A percentile compares a stretch with the other conserved stretches of the same genome.
These are phyloP conservation scores for Psilopogon haemacephalus DNA, from an alignment of 2,113 vertebrate genomes.

Conservation along the genomic window DNA sequence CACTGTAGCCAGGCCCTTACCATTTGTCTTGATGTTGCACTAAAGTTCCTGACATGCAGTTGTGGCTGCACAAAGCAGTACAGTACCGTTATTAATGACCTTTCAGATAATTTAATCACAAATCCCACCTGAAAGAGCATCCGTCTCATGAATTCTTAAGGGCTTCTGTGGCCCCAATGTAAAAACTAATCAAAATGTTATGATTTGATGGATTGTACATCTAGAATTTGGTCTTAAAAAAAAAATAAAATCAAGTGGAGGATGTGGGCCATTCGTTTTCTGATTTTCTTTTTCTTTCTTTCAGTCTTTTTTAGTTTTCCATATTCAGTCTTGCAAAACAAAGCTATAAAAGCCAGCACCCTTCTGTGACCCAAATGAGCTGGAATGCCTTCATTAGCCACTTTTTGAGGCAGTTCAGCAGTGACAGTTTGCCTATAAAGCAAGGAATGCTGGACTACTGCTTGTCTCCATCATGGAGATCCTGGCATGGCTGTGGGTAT, in stretches of 20 bases:
- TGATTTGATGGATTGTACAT: not conserved
- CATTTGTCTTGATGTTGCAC: not conserved
- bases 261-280: not conserved
- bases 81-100: not conserved
- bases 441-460: not conserved
- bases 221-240: not conserved
- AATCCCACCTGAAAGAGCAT: not conserved
- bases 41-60: not conserved
- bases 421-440: conserved; percentile 1
- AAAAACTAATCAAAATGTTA: not conserved
- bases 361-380: not conserved
- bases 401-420: not conserved
- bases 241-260: not conserved
- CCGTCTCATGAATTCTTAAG: not conserved
- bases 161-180: not conserved
- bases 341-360: not conserved
- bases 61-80: not conserved
- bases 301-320: not conserved
- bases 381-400: not conserved
- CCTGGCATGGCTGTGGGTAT: not conserved
- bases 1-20: not conserved
- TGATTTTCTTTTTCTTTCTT: not conserved
- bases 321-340: conserved; percentile 19
- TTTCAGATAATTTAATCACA: not conserved
- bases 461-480: not conserved